Base-by-base conservation (phyloP, 2,113 vertebrate genomes). In the Zonotrichia leucophrys region DNA sequence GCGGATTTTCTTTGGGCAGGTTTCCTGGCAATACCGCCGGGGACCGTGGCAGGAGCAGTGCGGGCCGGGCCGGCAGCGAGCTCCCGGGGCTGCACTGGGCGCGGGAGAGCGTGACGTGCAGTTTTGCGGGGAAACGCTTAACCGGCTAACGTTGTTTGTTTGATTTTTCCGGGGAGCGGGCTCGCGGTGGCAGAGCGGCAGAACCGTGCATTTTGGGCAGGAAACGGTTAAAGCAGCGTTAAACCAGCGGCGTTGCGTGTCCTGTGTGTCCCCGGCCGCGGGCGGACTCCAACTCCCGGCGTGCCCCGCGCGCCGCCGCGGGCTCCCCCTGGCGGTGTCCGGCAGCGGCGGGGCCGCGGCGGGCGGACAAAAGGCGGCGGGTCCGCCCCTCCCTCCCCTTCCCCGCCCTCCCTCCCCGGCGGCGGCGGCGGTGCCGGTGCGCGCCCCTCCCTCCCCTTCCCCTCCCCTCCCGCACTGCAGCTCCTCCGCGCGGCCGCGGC, bases 311-410 rank as follows among this genome's bases (percentile, higher is more conserved):
- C 47, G 19, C 44, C 9, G 11, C 31, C 41, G 37, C 46, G 53
- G 63, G 66, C 95, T 91, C 96, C 95, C 67, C 44, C 97, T 83
- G 60, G 87, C 89, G 95, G 92, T 28, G 47, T 69, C 89, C 76
- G 78, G 81, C 58, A 18, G 37, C 58, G 17, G 69, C 86, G 58
- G 82, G 46, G 56, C 56, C 14, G 70, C 58, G 44, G 75, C 91
- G 64, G 87, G 50, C 39, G 92, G 92, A 94, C 92, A 94, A 94
- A 68, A 84, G 69, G 68, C 68, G 68, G 49, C 28, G 68, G 35
- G 27, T 17, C 49, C 49, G 35, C 67, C 47, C 47, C 66, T 37
- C 46, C 46, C 66, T 68, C 44, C 44, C 17, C 24, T 27, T 42
- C 39, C 39, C 39, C 22, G 52, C 52, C 52, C 25, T 52, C 49